Evolutionary conservation across 2,113 vertebrate genomes (phyloP).

Genomic region (Glareola pratincola): DNA sequence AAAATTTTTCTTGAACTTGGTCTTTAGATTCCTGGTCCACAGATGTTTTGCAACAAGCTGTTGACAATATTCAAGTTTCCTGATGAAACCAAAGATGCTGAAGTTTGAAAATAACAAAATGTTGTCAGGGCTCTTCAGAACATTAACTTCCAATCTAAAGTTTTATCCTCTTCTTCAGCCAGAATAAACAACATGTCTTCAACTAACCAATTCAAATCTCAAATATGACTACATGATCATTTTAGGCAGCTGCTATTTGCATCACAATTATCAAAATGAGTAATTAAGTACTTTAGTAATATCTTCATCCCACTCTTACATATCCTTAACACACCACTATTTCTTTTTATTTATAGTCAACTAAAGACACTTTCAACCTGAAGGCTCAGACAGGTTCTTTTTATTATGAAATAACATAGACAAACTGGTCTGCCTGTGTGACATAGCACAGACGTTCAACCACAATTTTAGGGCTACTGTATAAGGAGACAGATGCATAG

Average conservation of each 20-base stretch:
- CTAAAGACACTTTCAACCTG: not conserved
- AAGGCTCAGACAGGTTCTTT: not conserved
- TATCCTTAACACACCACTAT: not conserved
- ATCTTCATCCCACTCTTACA: not conserved
- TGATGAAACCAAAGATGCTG: not conserved
- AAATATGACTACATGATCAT: not conserved
- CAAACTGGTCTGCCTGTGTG: not conserved
- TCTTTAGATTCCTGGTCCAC: not conserved
- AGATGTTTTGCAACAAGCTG: slow-evolving; percentile 44
- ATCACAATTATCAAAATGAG: not conserved
- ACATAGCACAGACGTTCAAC: not conserved
- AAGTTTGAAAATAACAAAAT: not conserved
- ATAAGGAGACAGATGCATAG: not conserved
- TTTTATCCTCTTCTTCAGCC: not conserved
- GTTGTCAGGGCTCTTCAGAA: not conserved
- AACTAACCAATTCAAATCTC: not conserved
- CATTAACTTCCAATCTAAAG: not conserved
- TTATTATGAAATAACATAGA: not conserved
- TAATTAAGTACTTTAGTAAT: not conserved
- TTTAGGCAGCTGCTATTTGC: not conserved
- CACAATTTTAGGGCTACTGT: not conserved
- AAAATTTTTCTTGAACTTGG: not conserved
- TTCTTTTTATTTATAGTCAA: not conserved
- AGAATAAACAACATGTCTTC: not conserved
- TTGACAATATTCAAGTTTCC: slow-evolving; percentile 21